These are phyloP conservation scores for Phortica variegata DNA, from an alignment of 1,140 invertebrate genomes.

Conservation along the genomic window DNA sequence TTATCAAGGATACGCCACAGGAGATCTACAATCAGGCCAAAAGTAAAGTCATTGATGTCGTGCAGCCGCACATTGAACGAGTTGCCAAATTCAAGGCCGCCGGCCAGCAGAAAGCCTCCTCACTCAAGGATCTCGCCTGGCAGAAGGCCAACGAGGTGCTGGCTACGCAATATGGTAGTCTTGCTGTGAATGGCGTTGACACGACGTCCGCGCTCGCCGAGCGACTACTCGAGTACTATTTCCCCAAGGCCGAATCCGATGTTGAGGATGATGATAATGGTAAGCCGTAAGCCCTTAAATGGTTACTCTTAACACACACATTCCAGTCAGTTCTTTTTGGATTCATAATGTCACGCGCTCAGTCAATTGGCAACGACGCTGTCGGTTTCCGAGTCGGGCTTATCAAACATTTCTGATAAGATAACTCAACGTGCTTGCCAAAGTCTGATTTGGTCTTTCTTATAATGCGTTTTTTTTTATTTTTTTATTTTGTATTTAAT, in stretches of 20 bases:
- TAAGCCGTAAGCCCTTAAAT: constrained; percentile 32
- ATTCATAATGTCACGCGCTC: too few relatives aligned
- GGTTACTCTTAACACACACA: not conserved
- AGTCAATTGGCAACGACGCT: too few relatives aligned
- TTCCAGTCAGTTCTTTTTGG: not conserved
- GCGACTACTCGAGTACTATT: constrained; percentile 67
- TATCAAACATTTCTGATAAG: too few relatives aligned
- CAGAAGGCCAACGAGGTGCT: constrained; percentile 70
- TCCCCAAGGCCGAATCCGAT: constrained; percentile 62
- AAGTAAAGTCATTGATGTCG: constrained; percentile 64
- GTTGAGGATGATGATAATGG: constrained; percentile 59
- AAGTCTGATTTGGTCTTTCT: not conserved
- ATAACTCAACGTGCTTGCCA: not conserved
- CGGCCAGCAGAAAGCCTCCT: constrained; percentile 63
- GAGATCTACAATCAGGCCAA: constrained; percentile 72
- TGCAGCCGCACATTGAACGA: constrained; percentile 66
- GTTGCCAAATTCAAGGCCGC: constrained; percentile 62
- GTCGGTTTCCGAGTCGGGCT: too few relatives aligned
- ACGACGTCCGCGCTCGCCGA: constrained; percentile 64
- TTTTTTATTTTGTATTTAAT: too few relatives aligned
- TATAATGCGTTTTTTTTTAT: not conserved
- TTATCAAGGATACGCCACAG: constrained; percentile 69
- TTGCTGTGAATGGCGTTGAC: constrained; percentile 65
- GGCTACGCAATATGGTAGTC: constrained; percentile 66
- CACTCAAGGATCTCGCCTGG: constrained; percentile 68